phyloP scores from a whole-genome alignment of 1,140 invertebrate species.

The Chironomus tepperi region DNA sequence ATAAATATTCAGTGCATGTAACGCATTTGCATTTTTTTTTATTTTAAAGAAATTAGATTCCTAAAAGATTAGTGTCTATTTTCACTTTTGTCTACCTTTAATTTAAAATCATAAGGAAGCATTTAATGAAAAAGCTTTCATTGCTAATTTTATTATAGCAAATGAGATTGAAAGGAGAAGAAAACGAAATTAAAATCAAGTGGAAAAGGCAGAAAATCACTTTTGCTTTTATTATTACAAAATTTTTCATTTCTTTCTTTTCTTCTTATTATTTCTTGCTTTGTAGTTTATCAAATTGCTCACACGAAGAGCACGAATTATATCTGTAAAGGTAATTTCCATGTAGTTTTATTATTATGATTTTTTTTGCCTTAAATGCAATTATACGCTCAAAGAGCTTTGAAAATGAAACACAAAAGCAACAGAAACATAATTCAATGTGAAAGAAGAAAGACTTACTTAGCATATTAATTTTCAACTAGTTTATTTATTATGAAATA shows the following conservation, averaged over 20 bases:
- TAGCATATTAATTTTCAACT: constrained; percentile 11
- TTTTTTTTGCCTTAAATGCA: constrained; percentile 1
- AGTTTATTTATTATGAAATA: background rate
- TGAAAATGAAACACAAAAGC: constrained; percentile 18
- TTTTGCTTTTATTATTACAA: background rate
- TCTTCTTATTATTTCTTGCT: background rate
- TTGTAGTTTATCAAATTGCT: background rate
- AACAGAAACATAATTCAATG: background rate
- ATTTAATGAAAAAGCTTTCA: no score
- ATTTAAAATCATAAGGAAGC: background rate
- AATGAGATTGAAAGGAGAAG: background rate
- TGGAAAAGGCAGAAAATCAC: background rate
- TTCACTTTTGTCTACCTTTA: background rate
- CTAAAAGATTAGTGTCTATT: background rate
- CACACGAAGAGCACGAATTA: background rate
- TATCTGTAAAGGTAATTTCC: background rate
- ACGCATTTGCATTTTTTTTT: no score
- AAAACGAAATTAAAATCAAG: background rate
- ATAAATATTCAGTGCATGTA: background rate
- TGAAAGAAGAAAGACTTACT: background rate
- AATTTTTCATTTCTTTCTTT: background rate
- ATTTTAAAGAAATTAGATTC: background rate
- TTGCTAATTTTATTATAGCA: background rate
- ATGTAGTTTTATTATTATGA: background rate
- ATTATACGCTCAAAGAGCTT: constrained; percentile 19